Evolutionary conservation across 2,113 vertebrate genomes (phyloP).

Genomic region (Bungarus multicinctus): DNA sequence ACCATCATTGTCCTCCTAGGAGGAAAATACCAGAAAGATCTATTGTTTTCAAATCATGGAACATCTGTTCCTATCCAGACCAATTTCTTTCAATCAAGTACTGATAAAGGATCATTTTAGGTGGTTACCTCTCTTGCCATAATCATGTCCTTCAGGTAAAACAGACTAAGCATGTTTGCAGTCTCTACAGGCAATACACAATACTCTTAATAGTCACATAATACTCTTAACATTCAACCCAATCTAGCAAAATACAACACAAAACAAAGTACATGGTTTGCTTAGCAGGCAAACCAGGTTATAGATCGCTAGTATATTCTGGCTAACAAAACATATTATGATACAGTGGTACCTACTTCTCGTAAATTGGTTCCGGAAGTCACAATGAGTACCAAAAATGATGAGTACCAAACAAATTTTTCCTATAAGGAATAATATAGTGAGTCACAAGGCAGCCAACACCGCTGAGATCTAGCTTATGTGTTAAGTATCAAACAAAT

Average conservation of each 20-base stretch:
- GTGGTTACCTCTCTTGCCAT: neutral
- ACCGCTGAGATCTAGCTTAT: too few relatives aligned
- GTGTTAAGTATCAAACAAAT: too few relatives aligned
- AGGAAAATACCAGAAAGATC: neutral
- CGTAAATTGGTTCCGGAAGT: too few relatives aligned
- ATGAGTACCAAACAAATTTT: too few relatives aligned
- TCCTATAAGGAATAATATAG: too few relatives aligned
- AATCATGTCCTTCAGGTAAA: neutral
- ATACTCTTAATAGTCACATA: too few relatives aligned
- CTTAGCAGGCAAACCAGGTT: too few relatives aligned
- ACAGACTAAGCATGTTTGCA: neutral
- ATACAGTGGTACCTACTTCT: too few relatives aligned
- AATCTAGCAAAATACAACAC: neutral
- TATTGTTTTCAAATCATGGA: neutral
- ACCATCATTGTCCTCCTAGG: neutral
- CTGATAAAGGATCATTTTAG: neutral
- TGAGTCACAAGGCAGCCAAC: too few relatives aligned
- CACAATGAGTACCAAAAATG: too few relatives aligned
- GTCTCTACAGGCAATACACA: neutral
- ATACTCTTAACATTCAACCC: neutral
- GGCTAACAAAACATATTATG: too few relatives aligned
- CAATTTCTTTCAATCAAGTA: neutral
- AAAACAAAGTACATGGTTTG: neutral
- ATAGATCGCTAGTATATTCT: too few relatives aligned
- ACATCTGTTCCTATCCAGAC: neutral